Conservation (phyloP, 1,140 invertebrate species). For the Drosophila triauraria region DNA sequence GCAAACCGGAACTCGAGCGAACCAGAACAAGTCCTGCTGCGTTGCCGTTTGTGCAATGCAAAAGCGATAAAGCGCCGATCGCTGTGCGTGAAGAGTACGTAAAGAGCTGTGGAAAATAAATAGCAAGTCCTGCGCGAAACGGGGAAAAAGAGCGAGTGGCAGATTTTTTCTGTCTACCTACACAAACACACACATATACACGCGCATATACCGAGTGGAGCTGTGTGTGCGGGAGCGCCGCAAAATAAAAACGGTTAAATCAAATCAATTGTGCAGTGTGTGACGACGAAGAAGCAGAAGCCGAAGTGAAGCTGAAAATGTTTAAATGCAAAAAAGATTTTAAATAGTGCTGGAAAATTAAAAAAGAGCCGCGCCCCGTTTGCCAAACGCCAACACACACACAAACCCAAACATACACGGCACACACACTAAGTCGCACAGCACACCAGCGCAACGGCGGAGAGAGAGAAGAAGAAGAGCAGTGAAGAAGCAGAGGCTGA, state of each 20-base stretch:
- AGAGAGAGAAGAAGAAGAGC: constrained; percentile 31
- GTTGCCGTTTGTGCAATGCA: constrained; percentile 65
- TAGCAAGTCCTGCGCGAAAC: constrained; percentile 35
- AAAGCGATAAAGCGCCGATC: constrained; percentile 48
- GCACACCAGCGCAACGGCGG: constrained; percentile 13
- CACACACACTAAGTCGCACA: constrained; percentile 38
- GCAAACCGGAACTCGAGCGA: constrained; percentile 30
- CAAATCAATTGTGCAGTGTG: constrained; percentile 31
- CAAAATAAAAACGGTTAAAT: constrained; percentile 28
- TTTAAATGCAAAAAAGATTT: constrained; percentile 28
- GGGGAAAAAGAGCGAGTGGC: constrained; percentile 68
- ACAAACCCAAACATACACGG: constrained; percentile 26
- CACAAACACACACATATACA: constrained; percentile 68
- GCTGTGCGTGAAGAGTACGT: constrained; percentile 67
- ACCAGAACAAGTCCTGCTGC: constrained; percentile 53
- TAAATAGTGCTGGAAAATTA: constrained; percentile 36
- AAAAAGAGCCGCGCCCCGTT: constrained; percentile 76
- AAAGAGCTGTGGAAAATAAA: constrained; percentile 35
- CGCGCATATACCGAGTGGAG: constrained; percentile 48
- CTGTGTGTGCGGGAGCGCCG: constrained; percentile 45
- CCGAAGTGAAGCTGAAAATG: constrained; percentile 29
- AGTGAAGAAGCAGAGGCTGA: constrained; percentile 41
- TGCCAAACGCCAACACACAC: constrained; percentile 58
- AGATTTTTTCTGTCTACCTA: constrained; percentile 82
- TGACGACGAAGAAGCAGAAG: constrained; percentile 17